Base-by-base conservation (phyloP, 2,113 vertebrate genomes). In the Myotis yumanensis region DNA sequence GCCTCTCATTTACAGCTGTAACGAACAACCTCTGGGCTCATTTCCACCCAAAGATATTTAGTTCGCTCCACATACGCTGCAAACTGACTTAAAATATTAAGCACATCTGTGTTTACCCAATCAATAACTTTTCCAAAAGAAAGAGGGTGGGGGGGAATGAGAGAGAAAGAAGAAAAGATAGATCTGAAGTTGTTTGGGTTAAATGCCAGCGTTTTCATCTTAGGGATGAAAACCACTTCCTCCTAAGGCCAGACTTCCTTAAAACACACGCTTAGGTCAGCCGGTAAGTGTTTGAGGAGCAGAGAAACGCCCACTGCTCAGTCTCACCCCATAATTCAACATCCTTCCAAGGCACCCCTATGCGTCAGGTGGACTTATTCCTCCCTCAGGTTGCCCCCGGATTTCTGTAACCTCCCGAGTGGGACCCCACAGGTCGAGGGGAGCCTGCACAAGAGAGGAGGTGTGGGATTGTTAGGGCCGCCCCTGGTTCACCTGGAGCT, bases 81-180 rank as follows among this genome's bases (percentile, higher is more conserved):
- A 3, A 71, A 54, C 59, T 46, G 43, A 69, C 59, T 54, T 76
- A 25, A 82, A 84, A 40, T 64, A 48, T 71, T 79, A 72, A 85
- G 57, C 73, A 80, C 72, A 69, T 89, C 85, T 85, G 95, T 59
- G 92, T 85, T 92, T 86, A 73, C 16, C 89, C 82, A 32, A 15
- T 71, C 87, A 51, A 62, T 91, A 73, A 77, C 54, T 68, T 66
- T n/a, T n/a, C 35, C 52, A 25, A 23, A 51, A 87, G 11, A 81
- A 52, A 89, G 40, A 35, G 84, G 14, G n/a, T 18, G 35, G 46
- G 8, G 11, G 35, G 15, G 10, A 12, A 54, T 62, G 59, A 62
- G 69, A 80, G 12, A 48, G 18, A 71, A 32, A 68, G 14, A 22
- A 43, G n/a, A 48, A 73, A 84, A 59, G n/a, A 40, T 20, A 54